Base-by-base conservation (phyloP, 2,888 invertebrate species). In the Drosophila vallismaia region DNA sequence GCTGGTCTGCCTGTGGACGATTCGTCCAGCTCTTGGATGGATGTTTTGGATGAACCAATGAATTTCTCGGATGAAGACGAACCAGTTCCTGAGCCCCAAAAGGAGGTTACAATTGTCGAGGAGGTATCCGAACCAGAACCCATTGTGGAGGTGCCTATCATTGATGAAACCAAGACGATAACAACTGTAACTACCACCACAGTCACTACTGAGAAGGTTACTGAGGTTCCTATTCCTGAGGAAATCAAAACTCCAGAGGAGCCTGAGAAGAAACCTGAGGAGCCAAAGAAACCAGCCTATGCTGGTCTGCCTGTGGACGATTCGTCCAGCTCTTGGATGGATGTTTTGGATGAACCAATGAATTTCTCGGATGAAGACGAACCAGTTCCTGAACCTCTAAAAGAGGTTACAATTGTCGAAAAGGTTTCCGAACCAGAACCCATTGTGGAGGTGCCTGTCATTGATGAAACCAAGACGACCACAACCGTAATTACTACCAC, bases 291-390 rank as follows among this genome's bases (percentile, higher is more conserved):
- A 72, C 42, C 79, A 4, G 79, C 58, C 3, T 88, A 88, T 57
- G 89, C 87, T 38, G 89, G 88, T 53, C 74, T 89, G 54, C 89
- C 90, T 8, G 81, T 89, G 31, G 90, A 90, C 64, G 85, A 90
- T 26, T 73, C 89, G 0, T 73, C 89, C 19, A 87, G 76, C 44
- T 64, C 86, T 3, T 91, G 91, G 87, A 84, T 91, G 80, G 89
- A 91, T 55, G 89, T 83, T 8, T 26, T 83, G 12, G 86, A 89
- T 36, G 86, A 88, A 42, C 79, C 82, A 12, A 79, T 83, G 52
- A 67, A 70, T 9, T 76, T 88, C 48, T 81, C 84, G 0, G 82
- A 81, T 54, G 74, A 73, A 6, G 59, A 59, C 12, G 62, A 63
- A 48, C 8, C 38, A 4, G 38, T 50, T 8, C 12, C 52, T 40